Base-by-base conservation (phyloP, 2,888 invertebrate species). In the Lordiphosa andalusiaca region DNA sequence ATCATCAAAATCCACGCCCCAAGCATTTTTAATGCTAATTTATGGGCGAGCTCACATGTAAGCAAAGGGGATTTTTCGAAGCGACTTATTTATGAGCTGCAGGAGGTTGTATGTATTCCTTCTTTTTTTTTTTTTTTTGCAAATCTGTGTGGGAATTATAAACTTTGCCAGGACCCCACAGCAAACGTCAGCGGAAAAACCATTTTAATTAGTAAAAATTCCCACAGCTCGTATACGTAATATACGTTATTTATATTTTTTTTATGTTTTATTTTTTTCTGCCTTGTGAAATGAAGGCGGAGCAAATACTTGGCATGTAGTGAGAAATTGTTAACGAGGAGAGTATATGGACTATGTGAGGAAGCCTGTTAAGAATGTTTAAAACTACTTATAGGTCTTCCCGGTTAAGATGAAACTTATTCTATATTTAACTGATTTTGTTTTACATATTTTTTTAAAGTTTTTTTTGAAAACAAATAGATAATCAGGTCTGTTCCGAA, bases 121-220 rank as follows among this genome's bases (percentile, higher is more conserved):
- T 47, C 53, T 38, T 71, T 46, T 63, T 60, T 54, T 51, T 53
- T 52, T 80, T 60, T 62, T 65, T 46, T n/a, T 58, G 53, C 50
- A 64, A 81, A 84, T 81, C 73, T 58, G 59, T 76, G 64, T 71
- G 67, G 67, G 63, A 77, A 70, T 70, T 69, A 52, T 47, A 72
- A 61, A 61, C 53, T 40, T 55, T 37, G 19, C 13, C 46, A 9
- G 37, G 39, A 35, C 30, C 12, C 33, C 65, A 46, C 55, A 51
- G 9, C 19, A 54, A 47, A 57, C 69, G 64, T 71, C 71, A 74
- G 74, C 72, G 67, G 66, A 74, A 84, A 72, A 71, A 59, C 69
- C 80, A 83, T 81, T 81, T 84, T 81, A 84, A 81, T 81, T 81
- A 81, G 83, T 71, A 49, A 69, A 83, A 73, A 70, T 67, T 59